These are phyloP conservation scores for Carcharodon carcharias DNA, from an alignment of 2,797 vertebrate genomes.

Conservation along the genomic window DNA sequence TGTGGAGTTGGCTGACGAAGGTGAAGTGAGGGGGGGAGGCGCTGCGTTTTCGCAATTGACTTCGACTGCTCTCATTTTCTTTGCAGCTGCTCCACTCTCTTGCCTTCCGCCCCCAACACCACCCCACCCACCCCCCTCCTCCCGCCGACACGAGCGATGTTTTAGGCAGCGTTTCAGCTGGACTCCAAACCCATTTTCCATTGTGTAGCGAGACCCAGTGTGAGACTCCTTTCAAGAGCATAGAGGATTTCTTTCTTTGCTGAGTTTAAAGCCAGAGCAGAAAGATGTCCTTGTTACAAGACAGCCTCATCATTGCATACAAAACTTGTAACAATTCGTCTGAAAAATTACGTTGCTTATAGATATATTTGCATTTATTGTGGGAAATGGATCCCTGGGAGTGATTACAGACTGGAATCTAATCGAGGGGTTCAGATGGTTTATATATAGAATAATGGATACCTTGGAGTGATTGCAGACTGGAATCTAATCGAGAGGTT, in stretches of 20 bases:
- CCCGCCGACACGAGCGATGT: not conserved
- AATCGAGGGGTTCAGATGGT: not conserved
- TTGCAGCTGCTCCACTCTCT: not conserved
- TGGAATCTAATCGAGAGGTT: too few species aligned
- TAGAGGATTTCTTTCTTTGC: not conserved
- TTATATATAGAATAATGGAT: not conserved
- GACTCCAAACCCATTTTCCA: not conserved
- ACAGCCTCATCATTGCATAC: not conserved
- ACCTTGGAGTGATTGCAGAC: not conserved
- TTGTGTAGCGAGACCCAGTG: not conserved
- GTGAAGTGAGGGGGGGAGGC: not conserved
- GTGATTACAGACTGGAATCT: not conserved
- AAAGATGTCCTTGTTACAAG: not conserved
- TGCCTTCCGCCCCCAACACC: not conserved
- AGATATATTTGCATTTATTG: not conserved
- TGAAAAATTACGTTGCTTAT: not conserved
- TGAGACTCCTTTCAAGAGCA: not conserved
- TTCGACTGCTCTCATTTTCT: not conserved
- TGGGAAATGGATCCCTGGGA: not conserved
- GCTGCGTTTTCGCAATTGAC: not conserved
- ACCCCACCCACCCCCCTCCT: too few species aligned
- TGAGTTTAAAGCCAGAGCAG: not conserved
- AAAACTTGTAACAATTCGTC: not conserved
- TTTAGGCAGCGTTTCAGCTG: constrained; percentile 5
- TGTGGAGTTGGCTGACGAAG: not conserved